Evolutionary conservation across 2,797 vertebrate species (phyloP).

Genomic region (Esox lucius): DNA sequence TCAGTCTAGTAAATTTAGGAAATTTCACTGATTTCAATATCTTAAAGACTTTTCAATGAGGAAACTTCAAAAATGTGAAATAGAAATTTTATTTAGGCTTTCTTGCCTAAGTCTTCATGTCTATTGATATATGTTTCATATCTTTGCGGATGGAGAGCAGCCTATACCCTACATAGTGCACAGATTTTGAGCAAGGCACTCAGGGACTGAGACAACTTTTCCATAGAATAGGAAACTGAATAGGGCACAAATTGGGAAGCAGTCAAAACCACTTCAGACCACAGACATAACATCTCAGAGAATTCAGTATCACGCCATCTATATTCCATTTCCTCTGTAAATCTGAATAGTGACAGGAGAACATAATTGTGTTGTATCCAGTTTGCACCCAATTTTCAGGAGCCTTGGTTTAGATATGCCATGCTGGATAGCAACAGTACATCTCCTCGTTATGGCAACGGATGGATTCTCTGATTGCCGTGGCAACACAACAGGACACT

Average conservation of each 20-base stretch:
- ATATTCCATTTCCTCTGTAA: not conserved
- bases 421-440: not conserved
- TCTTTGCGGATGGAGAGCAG: not conserved
- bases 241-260: not conserved
- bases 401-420: not conserved
- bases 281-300: not conserved
- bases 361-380: constrained; percentile 1
- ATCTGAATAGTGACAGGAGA: not conserved
- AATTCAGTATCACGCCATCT: not conserved
- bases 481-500: constrained; percentile 7
- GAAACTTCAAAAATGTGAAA: not conserved
- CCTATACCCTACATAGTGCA: not conserved
- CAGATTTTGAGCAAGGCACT: not conserved
- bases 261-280: not conserved
- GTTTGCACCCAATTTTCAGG: constrained; percentile 11
- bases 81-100: not conserved
- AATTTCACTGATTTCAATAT: not conserved
- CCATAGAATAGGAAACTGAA: not conserved
- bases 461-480: not conserved
- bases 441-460: constrained; percentile 7
- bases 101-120: not conserved
- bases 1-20: not conserved
- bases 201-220: not conserved
- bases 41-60: not conserved
- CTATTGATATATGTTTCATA: not conserved